Evolutionary conservation across 2,888 invertebrate species (phyloP).

Genomic region (Cantharis rufa): DNA sequence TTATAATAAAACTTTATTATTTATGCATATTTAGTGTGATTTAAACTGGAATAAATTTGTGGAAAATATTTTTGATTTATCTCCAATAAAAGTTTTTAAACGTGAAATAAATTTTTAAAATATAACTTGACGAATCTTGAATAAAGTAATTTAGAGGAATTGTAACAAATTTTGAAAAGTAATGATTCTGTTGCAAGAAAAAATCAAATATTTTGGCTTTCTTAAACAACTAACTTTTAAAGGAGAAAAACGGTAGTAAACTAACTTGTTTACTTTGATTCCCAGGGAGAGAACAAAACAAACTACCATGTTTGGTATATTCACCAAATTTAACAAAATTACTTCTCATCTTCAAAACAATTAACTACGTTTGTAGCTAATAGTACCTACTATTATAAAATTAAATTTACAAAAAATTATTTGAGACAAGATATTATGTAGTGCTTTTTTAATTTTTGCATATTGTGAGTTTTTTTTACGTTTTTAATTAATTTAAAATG

Average conservation of each 20-base stretch:
- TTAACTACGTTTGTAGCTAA: not conserved
- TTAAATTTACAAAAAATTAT: not conserved
- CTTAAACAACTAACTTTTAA: not conserved
- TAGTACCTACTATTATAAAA: no score
- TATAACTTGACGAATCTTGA: not conserved
- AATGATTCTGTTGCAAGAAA: not conserved
- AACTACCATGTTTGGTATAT: not conserved
- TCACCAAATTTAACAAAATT: not conserved
- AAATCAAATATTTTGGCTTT: not conserved
- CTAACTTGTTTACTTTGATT: not conserved
- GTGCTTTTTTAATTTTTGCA: not conserved
- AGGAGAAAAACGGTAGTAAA: not conserved
- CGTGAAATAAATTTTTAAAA: not conserved
- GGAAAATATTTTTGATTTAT: not conserved
- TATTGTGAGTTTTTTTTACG: not conserved
- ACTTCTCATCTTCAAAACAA: not conserved
- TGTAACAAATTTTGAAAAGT: not conserved
- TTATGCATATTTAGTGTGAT: not conserved
- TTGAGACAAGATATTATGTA: not conserved
- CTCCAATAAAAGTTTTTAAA: not conserved
- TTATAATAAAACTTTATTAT: not conserved
- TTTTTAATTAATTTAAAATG: not conserved
- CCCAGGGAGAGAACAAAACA: not conserved
- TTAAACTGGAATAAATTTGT: not conserved
- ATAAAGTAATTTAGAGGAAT: not conserved